Base-by-base conservation (phyloP, 2,888 invertebrate genomes). In the Sabellastarte sp. region DNA sequence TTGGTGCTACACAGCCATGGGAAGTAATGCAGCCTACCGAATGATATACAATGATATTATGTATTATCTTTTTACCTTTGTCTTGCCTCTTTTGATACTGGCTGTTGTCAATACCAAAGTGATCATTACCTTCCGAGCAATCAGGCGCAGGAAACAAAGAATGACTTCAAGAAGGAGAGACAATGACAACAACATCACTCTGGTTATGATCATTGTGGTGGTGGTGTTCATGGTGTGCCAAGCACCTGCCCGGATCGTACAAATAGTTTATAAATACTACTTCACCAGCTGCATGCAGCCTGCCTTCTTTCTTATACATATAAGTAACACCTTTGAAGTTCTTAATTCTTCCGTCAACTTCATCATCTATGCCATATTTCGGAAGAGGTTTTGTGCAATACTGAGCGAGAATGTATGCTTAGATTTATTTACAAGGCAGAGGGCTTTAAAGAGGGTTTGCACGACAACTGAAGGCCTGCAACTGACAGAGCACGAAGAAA, bases 141-240 rank as follows among this genome's bases (percentile, higher is more conserved):
- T 64, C 41, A 52, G 60, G 29, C 53, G 72, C 1, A 61, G 61
- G n/a, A 57, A 61, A 15, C 55, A 63, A 3, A 70, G 69, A 69
- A 65, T 63, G 58, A 51, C 63, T 3, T 50, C 41, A 5, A n/a
- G 5, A 24, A 0, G 28, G 41, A 26, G 24, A 10, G 53, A 26
- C 60, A 64, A 65, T 24, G 71, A 71, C 51, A 66, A 69, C 60
- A 66, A 71, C 60, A 72, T 72, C 59, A 71, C 72, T 2, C 63
- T 67, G 3, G 72, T 72, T 32, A 72, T 72, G 72, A 68, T 72
- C 56, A 65, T 72, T 50, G 65, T 72, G 32, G 69, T 72, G 32
- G 61, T 68, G 26, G 62, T 69, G 1, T 72, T 72, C 64, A 72
- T 72, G 67, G 20, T 67, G 33, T 72, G 70, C 53, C 72, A 69